phyloP scores from a whole-genome alignment of 1,140 invertebrate genomes.

The Drosophila tani region DNA sequence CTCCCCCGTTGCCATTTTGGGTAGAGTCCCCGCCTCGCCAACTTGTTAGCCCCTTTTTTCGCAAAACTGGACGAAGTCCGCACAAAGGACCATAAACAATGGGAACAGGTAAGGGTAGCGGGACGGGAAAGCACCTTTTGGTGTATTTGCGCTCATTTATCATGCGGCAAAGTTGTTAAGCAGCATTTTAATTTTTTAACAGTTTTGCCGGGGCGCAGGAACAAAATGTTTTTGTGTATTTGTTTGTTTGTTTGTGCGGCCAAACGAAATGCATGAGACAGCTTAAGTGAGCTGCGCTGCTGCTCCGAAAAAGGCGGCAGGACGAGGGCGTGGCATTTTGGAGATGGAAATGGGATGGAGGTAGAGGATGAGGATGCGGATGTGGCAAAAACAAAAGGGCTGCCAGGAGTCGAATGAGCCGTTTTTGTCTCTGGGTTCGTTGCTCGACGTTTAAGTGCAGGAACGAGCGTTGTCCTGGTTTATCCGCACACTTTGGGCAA shows the following conservation, averaged over 20 bases:
- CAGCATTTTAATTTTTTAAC: conserved; percentile 82
- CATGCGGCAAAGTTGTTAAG: conserved; percentile 78
- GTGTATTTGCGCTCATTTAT: conserved; percentile 74
- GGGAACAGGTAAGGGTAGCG: conserved; percentile 34
- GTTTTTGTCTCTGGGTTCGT: conserved; percentile 81
- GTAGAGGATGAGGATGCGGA: conserved; percentile 33
- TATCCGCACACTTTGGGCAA: conserved; percentile 51
- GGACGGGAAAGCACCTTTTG: conserved; percentile 53
- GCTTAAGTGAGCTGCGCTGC: conserved; percentile 55
- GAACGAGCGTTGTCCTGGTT: conserved; percentile 65
- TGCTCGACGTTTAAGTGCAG: conserved; percentile 76
- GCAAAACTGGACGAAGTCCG: conserved; percentile 29
- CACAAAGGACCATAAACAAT: conserved; percentile 71
- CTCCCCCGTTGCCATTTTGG: conserved; percentile 8
- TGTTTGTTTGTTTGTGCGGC: conserved; percentile 46
- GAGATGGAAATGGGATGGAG: conserved; percentile 27
- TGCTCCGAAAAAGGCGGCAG: conserved; percentile 14
- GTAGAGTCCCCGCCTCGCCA: neutral
- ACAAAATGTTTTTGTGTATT: conserved; percentile 67
- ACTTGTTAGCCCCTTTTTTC: neutral
- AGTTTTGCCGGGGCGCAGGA: conserved; percentile 70
- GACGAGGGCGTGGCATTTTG: conserved; percentile 15
- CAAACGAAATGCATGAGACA: conserved; percentile 56
- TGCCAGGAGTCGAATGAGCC: conserved; percentile 47
- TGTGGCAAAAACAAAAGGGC: conserved; percentile 64